These are phyloP conservation scores for Frankliniella fusca DNA, from an alignment of 2,888 invertebrate genomes.

Conservation along the genomic window DNA sequence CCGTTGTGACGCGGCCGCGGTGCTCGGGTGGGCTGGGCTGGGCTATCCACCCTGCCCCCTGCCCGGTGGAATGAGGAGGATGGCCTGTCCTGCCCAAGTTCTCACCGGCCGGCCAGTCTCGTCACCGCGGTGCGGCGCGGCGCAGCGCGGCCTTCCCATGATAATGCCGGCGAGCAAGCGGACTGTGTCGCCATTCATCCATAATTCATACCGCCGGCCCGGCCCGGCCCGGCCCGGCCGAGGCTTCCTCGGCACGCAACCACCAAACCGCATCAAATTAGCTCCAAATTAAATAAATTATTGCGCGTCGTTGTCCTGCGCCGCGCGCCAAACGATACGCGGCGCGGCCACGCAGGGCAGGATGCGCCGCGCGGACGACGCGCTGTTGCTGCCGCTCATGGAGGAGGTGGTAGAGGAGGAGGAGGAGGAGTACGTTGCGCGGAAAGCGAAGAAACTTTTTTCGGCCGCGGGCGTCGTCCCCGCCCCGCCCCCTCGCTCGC, in stretches of 20 bases:
- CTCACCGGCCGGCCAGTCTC: neutral
- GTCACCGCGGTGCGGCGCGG: neutral
- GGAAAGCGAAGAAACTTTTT: too few species aligned
- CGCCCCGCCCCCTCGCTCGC: neutral
- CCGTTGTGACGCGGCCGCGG: neutral
- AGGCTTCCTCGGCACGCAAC: slow-evolving; percentile 3
- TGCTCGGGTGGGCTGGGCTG: neutral
- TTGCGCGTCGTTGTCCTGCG: slow-evolving; percentile 9
- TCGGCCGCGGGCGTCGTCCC: neutral
- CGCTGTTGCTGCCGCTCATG: neutral
- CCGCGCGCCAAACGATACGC: neutral
- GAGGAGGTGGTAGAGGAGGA: too few species aligned
- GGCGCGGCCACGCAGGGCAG: neutral
- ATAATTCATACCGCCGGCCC: slow-evolving; percentile 13
- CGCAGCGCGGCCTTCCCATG: slow-evolving; percentile 17
- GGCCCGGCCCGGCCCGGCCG: neutral
- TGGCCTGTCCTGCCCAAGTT: neutral
- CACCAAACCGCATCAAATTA: slow-evolving; percentile 26
- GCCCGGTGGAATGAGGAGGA: neutral
- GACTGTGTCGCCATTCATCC: slow-evolving; percentile 24
- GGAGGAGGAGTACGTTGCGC: too few species aligned
- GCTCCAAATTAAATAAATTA: slow-evolving; percentile 23
- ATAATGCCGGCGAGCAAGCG: slow-evolving; percentile 20
- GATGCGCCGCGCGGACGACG: neutral
- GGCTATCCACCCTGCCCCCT: neutral